A percentile compares a stretch with the other conserved stretches of the same genome.
Evolutionary conservation across 2,113 vertebrate species (phyloP).

Genomic region (Oryzias curvinotus): DNA sequence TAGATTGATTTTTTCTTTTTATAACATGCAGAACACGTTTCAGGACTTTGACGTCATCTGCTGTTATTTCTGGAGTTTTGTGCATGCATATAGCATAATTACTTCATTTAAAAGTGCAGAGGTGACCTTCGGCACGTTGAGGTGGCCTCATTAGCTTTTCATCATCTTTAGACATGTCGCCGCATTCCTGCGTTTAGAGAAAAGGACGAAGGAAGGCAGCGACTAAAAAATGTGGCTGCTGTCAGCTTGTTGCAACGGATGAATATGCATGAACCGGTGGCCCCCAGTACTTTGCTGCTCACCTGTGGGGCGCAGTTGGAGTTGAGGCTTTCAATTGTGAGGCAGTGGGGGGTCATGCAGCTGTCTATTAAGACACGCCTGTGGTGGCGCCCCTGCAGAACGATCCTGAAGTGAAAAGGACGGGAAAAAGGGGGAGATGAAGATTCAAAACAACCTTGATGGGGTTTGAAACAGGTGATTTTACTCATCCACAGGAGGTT

Average conservation of each 20-base stretch:
- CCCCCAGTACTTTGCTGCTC: conserved; percentile 53
- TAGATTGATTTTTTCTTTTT: conserved; percentile 12
- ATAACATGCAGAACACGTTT: conserved; percentile 1
- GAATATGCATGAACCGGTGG: conserved; percentile 67
- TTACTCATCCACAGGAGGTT: background rate
- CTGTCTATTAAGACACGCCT: conserved; percentile 48
- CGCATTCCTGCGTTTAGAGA: conserved; percentile 1
- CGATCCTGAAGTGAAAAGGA: conserved; percentile 6
- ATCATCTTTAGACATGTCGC: background rate
- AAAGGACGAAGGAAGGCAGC: conserved; percentile 25
- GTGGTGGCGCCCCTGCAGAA: conserved; percentile 45
- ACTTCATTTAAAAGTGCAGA: conserved; percentile 13
- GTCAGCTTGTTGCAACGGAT: conserved; percentile 41
- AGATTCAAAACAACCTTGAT: background rate
- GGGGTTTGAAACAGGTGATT: background rate
- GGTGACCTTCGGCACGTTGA: conserved; percentile 14
- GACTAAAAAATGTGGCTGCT: conserved; percentile 44
- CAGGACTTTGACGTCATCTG: conserved; percentile 23
- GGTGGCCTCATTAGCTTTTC: conserved; percentile 23
- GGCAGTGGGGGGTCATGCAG: conserved; percentile 24
- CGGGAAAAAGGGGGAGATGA: background rate
- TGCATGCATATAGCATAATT: conserved; percentile 9
- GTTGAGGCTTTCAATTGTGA: conserved; percentile 48
- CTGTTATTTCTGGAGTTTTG: conserved; percentile 10
- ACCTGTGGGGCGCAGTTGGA: conserved; percentile 53